Percentiles rank a stretch among this genome's conserved stretches.
These are phyloP conservation scores for Acromyrmex echinatior DNA, from an alignment of 1,140 invertebrate genomes.

Conservation along the genomic window DNA sequence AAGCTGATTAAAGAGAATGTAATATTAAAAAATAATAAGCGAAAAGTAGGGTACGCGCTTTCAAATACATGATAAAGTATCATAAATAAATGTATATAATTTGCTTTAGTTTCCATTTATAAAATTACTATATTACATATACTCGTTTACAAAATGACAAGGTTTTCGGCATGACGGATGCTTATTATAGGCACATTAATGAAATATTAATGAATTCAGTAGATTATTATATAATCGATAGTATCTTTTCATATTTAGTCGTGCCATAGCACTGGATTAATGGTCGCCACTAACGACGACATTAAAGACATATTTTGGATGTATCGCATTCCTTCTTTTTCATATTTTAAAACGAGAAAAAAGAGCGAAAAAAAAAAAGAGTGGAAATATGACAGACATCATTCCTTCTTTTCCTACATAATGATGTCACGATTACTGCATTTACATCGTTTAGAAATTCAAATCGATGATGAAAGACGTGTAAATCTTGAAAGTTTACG, in stretches of 20 bases:
- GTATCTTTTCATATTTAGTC: conserved; percentile 4
- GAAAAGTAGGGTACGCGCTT: background rate
- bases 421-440: conserved; percentile 40
- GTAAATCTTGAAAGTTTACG: background rate
- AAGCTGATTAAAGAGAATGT: background rate
- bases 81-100: background rate
- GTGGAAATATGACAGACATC: background rate
- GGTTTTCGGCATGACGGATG: background rate
- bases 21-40: background rate
- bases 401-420: background rate
- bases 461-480: background rate
- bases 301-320: background rate
- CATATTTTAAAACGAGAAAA: background rate
- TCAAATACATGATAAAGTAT: background rate
- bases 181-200: background rate
- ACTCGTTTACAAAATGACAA: background rate
- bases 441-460: conserved; percentile 1
- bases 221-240: conserved; percentile 46
- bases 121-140: background rate
- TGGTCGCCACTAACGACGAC: background rate
- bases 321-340: background rate
- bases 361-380: background rate
- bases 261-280: background rate
- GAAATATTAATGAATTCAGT: conserved; percentile 8
- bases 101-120: background rate